Base-by-base conservation (phyloP, 92 coral and sea anemone species). In the Phenganax subtilis region DNA sequence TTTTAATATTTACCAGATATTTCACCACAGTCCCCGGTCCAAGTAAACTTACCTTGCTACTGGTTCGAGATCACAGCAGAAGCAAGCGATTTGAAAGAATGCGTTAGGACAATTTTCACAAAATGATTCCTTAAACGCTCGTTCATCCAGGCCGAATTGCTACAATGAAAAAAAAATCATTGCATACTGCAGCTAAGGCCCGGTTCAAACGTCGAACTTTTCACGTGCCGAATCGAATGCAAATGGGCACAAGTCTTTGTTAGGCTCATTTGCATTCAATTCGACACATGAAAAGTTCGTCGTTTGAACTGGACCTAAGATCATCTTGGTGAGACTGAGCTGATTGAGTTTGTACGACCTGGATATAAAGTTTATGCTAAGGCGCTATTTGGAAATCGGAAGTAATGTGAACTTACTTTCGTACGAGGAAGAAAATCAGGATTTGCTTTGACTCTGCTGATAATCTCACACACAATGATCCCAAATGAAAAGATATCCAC, bases 401-500 rank as follows among this genome's bases (percentile, higher is more conserved):
- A 15, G 17, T 10, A 66, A 12, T 9, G 44, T 4, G 25, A 10
- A 37, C 91, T 79, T 71, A 96, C 99, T 65, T 44, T 28, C 57
- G 84, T 58, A 68, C 99, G 87, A 60, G 99, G 99, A 47, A 96
- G 80, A 44, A 71, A 87, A 55, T 93, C 97, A 9, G 99, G 99
- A 75, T 90, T 89, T 10, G 99, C 97, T 67, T 87, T 90, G 3
- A 96, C 97, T 12, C 99, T 85, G 16, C 99, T 97, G 28, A 96
- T 96, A 55, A 96, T 96, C 97, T 94, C 98, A 65, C 98, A 94
- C 89, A 88, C 88, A 69, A 92, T 88, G 28, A 94, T 88, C 2
- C 98, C 97, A 86, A 88, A 94, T 14, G 98, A 91, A 84, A 94
- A 94, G 57, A 94, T 88, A 54, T 94, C 98, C 54, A 94, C 98